A percentile compares a stretch with the other conserved stretches of the same genome.
These are phyloP conservation scores for Proteles cristata DNA, from an alignment of 2,113 vertebrate genomes.

Conservation along the genomic window DNA sequence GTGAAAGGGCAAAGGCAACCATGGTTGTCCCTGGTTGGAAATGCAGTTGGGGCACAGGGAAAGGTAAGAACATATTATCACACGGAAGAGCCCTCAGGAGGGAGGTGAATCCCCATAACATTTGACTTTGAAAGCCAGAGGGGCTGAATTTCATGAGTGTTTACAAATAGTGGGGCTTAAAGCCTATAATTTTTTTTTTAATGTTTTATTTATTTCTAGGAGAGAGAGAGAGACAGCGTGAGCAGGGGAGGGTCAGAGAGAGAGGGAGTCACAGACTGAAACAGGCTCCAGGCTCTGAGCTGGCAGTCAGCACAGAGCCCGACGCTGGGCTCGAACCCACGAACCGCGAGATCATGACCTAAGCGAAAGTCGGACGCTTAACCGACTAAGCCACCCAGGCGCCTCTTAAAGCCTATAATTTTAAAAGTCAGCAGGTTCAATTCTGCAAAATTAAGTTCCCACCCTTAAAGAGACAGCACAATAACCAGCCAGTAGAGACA, in stretches of 20 bases:
- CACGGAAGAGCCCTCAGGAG: not conserved
- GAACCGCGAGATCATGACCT: too few species aligned
- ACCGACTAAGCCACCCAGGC: too few species aligned
- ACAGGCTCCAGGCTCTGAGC: too few species aligned
- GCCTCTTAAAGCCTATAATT: not conserved
- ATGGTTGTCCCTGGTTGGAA: not conserved
- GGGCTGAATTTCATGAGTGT: not conserved
- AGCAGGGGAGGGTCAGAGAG: too few species aligned
- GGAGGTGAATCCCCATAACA: not conserved
- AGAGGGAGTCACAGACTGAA: too few species aligned
- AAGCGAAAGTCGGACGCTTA: too few species aligned
- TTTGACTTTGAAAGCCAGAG: not conserved
- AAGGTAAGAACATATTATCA: not conserved
- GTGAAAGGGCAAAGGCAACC: not conserved
- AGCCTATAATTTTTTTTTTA: not conserved
- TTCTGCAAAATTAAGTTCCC: not conserved
- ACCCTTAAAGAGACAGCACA: not conserved
- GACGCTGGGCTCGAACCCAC: too few species aligned
- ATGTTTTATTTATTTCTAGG: too few species aligned
- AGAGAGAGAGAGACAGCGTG: too few species aligned
- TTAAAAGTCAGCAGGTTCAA: not conserved
- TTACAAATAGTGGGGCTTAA: not conserved
- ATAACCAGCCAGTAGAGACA: not conserved
- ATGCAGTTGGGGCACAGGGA: not conserved
- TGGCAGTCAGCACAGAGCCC: too few species aligned